A percentile compares a stretch with the other conserved stretches of the same genome.
Conservation (phyloP, 2,888 invertebrate genomes). For the Cosmopolites sordidus region DNA sequence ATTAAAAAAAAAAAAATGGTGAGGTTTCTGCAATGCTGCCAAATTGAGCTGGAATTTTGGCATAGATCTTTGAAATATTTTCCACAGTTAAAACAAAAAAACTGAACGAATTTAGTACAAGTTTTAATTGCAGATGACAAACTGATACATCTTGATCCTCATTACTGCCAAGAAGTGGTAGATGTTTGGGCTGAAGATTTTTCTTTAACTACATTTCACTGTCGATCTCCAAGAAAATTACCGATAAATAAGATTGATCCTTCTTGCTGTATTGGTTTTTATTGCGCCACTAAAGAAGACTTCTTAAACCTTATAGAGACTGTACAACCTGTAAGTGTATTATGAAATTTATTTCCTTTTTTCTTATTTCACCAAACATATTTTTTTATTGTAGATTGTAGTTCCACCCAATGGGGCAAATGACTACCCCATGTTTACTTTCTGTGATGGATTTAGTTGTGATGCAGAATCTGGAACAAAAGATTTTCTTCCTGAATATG, state of each 20-base stretch:
- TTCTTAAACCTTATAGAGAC: conserved; percentile 71
- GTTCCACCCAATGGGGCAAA: conserved; percentile 38
- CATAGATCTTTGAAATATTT: no score
- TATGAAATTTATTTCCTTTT: background rate
- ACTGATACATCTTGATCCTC: conserved; percentile 89
- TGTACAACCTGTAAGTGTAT: conserved; percentile 57
- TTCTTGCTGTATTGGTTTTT: conserved; percentile 88
- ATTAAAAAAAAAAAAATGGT: no score
- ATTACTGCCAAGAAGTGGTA: conserved; percentile 88
- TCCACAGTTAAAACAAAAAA: no score
- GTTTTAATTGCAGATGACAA: conserved; percentile 65
- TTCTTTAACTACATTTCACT: conserved; percentile 76
- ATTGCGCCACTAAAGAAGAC: conserved; percentile 70
- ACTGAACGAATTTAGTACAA: no score
- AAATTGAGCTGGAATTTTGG: no score
- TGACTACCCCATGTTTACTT: conserved; percentile 81
- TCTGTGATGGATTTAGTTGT: conserved; percentile 67
- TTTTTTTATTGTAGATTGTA: conserved; percentile 30
- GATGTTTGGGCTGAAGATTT: conserved; percentile 75
- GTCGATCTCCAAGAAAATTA: conserved; percentile 80
- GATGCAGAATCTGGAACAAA: conserved; percentile 45
- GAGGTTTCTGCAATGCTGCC: no score
- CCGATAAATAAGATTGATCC: conserved; percentile 85
- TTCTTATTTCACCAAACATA: background rate
- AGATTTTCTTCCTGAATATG: conserved; percentile 37